Base-by-base conservation (phyloP, 2,113 vertebrate species). In the Pluvianellus socialis region DNA sequence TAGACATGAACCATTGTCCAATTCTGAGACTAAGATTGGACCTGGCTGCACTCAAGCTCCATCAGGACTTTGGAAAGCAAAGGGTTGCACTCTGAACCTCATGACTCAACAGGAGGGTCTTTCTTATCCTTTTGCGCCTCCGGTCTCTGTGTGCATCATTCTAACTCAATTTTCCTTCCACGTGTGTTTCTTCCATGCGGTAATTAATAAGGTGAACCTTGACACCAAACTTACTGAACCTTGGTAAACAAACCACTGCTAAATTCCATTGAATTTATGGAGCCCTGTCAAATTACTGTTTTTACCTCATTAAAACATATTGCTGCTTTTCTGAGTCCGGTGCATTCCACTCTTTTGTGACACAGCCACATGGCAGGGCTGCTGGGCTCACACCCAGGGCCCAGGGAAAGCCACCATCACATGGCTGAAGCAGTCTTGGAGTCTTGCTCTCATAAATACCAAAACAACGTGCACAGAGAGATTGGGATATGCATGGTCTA, bases 351-450 rank as follows among this genome's bases (percentile, higher is more conserved):
- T 20, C 62, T 63, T 63, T 42, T 10, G 26, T 4, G 18, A 42
- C 17, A 30, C 18, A 13, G 26, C 23, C 26, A 49, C 0, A 2
- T 24, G 19, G 15, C 32, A 91, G 45, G 8, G 6, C 28, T 92
- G 59, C 19, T 72, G 83, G 30, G 21, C 23, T 77, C 1, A 0
- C 10, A 62, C 10, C 14, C 0, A 0, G 22, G 4, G 20, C 18
- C 28, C 19, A 4, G 7, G 67, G 49, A 80, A 94, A 76, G 67
- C 9, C 52, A 35, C 14, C 3, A 10, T 30, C n/a, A 26, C 15
- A 14, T 13, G 11, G 5, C 68, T 76, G 82, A 92, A 66, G 14
- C 24, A 52, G 16, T 73, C 67, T 49, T 58, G n/a, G n/a, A 23
- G 21, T 11, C 2, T 42, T 66, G 7, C 32, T 55, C 9, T 91